phyloP scores from a whole-genome alignment of 2,888 invertebrate species.

The Stegophylla sp. region DNA sequence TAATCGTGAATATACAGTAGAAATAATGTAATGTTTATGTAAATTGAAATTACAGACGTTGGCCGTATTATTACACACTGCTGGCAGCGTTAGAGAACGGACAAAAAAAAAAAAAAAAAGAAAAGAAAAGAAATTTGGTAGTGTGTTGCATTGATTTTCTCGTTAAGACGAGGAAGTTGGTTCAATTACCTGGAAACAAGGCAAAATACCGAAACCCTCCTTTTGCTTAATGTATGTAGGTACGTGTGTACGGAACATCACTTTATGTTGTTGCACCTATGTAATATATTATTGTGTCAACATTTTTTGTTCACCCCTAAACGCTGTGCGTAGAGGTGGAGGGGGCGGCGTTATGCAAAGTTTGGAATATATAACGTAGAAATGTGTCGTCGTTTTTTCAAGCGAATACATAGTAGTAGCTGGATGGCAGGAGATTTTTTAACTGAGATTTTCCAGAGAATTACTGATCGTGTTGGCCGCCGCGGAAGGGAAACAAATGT shows the following conservation, averaged over 20 bases:
- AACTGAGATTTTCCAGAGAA: too few species aligned
- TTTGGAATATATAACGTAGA: not conserved
- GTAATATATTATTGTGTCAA: too few species aligned
- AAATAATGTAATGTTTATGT: constrained; percentile 36
- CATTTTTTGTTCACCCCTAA: too few species aligned
- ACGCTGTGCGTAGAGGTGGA: too few species aligned
- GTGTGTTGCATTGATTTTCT: constrained; percentile 25
- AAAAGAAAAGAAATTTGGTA: constrained; percentile 6
- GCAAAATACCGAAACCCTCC: not conserved
- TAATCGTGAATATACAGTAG: not conserved
- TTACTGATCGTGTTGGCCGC: too few species aligned
- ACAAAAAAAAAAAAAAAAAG: too few species aligned
- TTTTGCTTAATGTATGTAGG: not conserved
- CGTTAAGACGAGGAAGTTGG: not conserved
- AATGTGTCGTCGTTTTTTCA: too few species aligned
- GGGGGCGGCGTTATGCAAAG: not conserved
- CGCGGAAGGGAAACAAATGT: too few species aligned
- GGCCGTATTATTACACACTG: not conserved
- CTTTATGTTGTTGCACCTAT: too few species aligned
- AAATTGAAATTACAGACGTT: constrained; percentile 18
- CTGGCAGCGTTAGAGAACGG: not conserved
- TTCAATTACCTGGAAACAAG: constrained; percentile 13
- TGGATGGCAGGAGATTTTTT: too few species aligned
- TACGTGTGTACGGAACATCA: too few species aligned
- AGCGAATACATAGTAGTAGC: too few species aligned